Conservation (phyloP, 2,888 invertebrate species). For the Monochamus alternatus region DNA sequence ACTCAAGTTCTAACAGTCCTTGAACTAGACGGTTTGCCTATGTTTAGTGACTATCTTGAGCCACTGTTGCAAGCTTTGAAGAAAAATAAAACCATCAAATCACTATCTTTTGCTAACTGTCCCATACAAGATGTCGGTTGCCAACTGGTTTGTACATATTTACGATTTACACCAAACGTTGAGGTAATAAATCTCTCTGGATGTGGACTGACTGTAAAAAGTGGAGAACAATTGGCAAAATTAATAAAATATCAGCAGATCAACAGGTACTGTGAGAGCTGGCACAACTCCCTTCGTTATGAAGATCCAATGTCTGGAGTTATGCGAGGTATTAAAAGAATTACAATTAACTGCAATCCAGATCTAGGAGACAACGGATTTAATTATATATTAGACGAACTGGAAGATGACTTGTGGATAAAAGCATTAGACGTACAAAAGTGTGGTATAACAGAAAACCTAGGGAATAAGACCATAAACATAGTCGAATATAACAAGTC, state of each 20-base stretch:
- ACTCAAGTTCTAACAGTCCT: constrained; percentile 77
- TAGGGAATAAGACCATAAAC: constrained; percentile 74
- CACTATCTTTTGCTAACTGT: constrained; percentile 80
- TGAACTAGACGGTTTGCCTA: constrained; percentile 81
- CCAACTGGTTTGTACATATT: constrained; percentile 78
- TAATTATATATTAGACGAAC: constrained; percentile 76
- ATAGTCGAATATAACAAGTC: constrained; percentile 78
- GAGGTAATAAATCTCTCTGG: constrained; percentile 80
- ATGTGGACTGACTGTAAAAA: constrained; percentile 78
- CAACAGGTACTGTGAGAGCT: constrained; percentile 84
- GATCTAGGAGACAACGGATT: constrained; percentile 79
- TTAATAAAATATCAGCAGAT: constrained; percentile 75
- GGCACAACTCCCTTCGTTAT: constrained; percentile 87
- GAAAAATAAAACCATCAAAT: constrained; percentile 78
- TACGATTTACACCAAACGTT: constrained; percentile 80
- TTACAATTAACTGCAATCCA: constrained; percentile 81
- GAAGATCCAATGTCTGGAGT: constrained; percentile 81
- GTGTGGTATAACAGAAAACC: constrained; percentile 80
- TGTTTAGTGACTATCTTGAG: constrained; percentile 78
- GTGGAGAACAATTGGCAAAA: constrained; percentile 79
- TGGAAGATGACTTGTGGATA: constrained; percentile 87
- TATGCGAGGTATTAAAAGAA: constrained; percentile 81
- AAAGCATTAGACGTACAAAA: constrained; percentile 85
- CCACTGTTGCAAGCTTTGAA: constrained; percentile 73
- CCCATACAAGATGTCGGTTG: constrained; percentile 83